A percentile compares a stretch with the other conserved stretches of the same genome.
phyloP scores from a whole-genome alignment of 2,797 vertebrate species.

The Helarctos malayanus region DNA sequence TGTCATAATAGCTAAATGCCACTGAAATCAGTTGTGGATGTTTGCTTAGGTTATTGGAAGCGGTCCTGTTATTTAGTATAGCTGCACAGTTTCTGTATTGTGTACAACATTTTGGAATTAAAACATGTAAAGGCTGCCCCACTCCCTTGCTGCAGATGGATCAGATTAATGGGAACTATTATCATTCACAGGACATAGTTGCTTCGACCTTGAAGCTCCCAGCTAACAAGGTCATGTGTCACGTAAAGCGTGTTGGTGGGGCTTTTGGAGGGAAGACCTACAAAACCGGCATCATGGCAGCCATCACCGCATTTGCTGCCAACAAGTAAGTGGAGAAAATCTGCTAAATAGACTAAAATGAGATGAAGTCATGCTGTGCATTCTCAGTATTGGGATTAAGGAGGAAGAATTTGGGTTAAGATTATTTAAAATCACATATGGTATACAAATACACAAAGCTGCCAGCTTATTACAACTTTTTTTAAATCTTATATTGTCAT shows the following conservation, averaged over 20 bases:
- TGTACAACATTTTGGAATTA: not conserved
- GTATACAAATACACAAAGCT: not conserved
- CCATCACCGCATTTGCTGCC: conserved; percentile 81
- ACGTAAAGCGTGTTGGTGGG: conserved; percentile 83
- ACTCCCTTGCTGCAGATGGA: not conserved
- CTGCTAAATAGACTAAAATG: not conserved
- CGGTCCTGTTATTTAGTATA: not conserved
- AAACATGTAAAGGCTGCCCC: not conserved
- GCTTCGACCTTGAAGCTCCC: conserved; percentile 78
- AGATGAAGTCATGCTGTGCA: not conserved
- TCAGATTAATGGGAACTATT: conserved; percentile 18
- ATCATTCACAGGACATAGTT: conserved; percentile 68
- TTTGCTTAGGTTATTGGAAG: not conserved
- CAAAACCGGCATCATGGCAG: conserved; percentile 76
- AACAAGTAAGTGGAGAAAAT: conserved; percentile 82
- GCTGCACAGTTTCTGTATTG: not conserved
- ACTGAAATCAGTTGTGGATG: not conserved
- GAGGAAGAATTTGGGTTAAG: not conserved
- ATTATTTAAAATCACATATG: not conserved
- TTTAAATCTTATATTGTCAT: not conserved
- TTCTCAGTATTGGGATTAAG: not conserved
- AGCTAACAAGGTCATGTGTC: conserved; percentile 84
- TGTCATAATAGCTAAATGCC: not conserved
- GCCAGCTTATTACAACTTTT: not conserved
- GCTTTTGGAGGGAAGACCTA: conserved; percentile 81